A percentile compares a stretch with the other conserved stretches of the same genome.
phyloP scores from a whole-genome alignment of 2,888 invertebrate genomes.

The Platycheirus rosarum region DNA sequence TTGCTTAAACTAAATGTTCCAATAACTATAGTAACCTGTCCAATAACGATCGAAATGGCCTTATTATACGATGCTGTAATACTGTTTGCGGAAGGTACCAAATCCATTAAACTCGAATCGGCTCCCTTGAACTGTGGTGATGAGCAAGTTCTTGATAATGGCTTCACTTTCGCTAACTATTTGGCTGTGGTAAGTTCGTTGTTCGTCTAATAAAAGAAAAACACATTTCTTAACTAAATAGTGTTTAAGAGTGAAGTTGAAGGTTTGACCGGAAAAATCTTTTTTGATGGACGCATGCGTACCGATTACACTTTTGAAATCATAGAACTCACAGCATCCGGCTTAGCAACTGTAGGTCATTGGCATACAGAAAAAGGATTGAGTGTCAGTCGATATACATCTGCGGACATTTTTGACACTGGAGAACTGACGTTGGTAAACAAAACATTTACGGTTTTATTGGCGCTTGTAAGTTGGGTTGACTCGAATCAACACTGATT shows the following conservation, averaged over 20 bases:
- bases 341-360: constrained; percentile 86
- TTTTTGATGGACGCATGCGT: constrained; percentile 90
- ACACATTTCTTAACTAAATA: too few relatives aligned
- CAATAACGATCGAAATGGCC: constrained; percentile 87
- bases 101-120: constrained; percentile 84
- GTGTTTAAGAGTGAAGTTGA: constrained; percentile 78
- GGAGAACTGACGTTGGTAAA: constrained; percentile 87
- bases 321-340: constrained; percentile 86
- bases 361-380: constrained; percentile 88
- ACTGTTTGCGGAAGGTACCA: constrained; percentile 90
- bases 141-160: constrained; percentile 88
- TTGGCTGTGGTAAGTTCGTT: constrained; percentile 82
- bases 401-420: constrained; percentile 81
- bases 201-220: background rate
- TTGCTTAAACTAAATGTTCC: background rate
- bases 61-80: constrained; percentile 92
- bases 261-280: constrained; percentile 89
- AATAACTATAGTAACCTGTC: constrained; percentile 77
- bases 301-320: constrained; percentile 88
- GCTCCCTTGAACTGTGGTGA: constrained; percentile 85
- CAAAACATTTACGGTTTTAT: constrained; percentile 88
- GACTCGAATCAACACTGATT: too few relatives aligned
- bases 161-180: constrained; percentile 91
- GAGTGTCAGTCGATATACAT: constrained; percentile 83
- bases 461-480: constrained; percentile 85